Evolutionary conservation across 1,140 invertebrate species (phyloP).

Genomic region (Drosophila suzukii): DNA sequence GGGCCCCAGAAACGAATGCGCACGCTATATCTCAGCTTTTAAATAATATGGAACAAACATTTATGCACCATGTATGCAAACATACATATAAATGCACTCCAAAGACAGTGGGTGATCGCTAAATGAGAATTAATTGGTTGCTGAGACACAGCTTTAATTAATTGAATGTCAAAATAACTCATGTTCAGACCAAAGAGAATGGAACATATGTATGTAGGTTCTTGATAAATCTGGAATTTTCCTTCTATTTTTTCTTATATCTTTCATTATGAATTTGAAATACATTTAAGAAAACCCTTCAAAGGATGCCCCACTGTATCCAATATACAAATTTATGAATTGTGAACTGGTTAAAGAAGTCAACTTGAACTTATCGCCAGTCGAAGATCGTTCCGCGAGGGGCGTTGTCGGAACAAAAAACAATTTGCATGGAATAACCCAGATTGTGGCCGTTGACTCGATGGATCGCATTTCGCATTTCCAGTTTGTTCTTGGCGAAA

Average conservation of each 20-base stretch:
- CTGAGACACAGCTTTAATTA: constrained; percentile 21
- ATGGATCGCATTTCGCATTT: constrained; percentile 45
- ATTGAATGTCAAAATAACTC: constrained; percentile 22
- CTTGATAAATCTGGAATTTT: neutral
- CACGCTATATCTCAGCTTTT: constrained; percentile 28
- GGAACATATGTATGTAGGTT: neutral
- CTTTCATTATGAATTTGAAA: too few relatives aligned
- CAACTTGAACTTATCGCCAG: constrained; percentile 30
- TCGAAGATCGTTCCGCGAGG: constrained; percentile 13
- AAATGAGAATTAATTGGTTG: constrained; percentile 32
- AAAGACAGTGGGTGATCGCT: constrained; percentile 29
- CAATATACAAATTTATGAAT: neutral
- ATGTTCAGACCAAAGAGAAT: neutral
- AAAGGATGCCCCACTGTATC: neutral
- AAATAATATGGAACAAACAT: constrained; percentile 40
- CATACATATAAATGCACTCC: constrained; percentile 10
- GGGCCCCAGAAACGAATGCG: constrained; percentile 14
- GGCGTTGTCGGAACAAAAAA: constrained; percentile 40
- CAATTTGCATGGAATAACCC: constrained; percentile 59
- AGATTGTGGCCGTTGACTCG: constrained; percentile 55
- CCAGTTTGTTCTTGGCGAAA: constrained; percentile 36
- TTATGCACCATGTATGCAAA: constrained; percentile 22
- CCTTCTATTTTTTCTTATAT: too few relatives aligned
- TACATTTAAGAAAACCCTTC: neutral
- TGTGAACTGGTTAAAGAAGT: constrained; percentile 13